Conservation (phyloP, 2,113 vertebrate genomes). For the Calyptomena viridis region DNA sequence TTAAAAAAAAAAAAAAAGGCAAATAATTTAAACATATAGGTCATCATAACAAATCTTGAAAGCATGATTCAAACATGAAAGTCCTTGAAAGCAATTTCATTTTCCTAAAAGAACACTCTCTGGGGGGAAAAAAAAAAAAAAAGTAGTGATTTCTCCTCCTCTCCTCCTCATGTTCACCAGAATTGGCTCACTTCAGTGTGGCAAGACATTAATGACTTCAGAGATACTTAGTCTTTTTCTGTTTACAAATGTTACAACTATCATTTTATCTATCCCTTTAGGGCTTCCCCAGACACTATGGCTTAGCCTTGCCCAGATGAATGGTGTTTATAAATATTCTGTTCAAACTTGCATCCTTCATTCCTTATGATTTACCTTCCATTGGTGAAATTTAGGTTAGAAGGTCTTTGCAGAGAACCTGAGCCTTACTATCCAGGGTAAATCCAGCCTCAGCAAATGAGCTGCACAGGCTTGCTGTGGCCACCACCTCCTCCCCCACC, state of each 20-base stretch:
- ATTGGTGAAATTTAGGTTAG: not conserved
- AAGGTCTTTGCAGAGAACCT: not conserved
- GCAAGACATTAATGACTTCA: not conserved
- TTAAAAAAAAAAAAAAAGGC: not conserved
- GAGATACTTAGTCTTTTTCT: not conserved
- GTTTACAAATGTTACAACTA: not conserved
- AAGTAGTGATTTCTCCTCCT: not conserved
- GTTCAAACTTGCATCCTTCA: not conserved
- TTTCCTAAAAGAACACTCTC: not conserved
- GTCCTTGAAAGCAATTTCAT: not conserved
- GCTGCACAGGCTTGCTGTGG: rapidly evolving
- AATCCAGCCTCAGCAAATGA: not conserved
- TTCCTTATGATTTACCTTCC: not conserved
- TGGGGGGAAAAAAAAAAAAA: not conserved
- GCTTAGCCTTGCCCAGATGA: not conserved
- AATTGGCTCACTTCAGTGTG: not conserved
- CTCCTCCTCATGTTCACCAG: not conserved
- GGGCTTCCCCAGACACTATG: not conserved
- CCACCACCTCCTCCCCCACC: no score
- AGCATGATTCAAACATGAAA: not conserved
- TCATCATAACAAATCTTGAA: not conserved
- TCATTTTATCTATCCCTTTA: not conserved
- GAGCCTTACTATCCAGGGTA: rapidly evolving
- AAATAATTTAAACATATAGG: not conserved
- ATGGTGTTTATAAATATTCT: not conserved